Percentiles rank a stretch among this genome's conserved stretches.
Conservation (phyloP, 2,797 vertebrate genomes). For the Sardinella longiceps region DNA sequence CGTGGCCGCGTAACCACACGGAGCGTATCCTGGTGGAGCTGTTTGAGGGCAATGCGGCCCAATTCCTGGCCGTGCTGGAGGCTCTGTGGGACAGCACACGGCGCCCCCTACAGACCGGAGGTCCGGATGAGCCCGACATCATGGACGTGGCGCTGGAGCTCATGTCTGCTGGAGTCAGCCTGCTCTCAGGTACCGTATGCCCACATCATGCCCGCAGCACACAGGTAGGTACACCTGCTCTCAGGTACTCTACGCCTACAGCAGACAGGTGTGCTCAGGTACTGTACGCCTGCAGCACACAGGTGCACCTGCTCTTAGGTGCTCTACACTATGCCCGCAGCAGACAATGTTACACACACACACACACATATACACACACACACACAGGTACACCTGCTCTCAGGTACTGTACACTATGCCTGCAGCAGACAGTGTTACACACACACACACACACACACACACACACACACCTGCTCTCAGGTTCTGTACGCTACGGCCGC, state of each 20-base stretch:
- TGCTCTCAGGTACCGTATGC: conserved; percentile 91
- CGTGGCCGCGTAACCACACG: conserved; percentile 81
- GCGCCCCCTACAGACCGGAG: conserved; percentile 67
- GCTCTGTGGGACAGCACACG: conserved; percentile 80
- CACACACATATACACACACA: too few species aligned
- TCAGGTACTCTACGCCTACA: too few species aligned
- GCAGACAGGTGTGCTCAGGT: too few species aligned
- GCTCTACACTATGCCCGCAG: too few species aligned
- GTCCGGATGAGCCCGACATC: conserved; percentile 77
- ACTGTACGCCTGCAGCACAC: too few species aligned
- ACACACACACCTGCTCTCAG: conserved; percentile 85
- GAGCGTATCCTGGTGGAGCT: conserved; percentile 80
- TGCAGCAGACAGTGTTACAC: too few species aligned
- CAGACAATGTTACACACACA: too few species aligned
- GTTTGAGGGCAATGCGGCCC: conserved; percentile 82
- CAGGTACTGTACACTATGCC: too few species aligned
- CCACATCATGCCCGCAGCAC: conserved; percentile 27
- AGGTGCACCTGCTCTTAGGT: too few species aligned
- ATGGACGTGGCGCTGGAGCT: conserved; percentile 85
- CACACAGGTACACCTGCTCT: too few species aligned
- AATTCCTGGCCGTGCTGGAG: conserved; percentile 87
- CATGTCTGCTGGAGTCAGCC: conserved; percentile 84
- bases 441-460: too few species aligned
- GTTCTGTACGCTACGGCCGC: conserved; percentile 72
- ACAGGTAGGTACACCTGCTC: too few species aligned